A percentile compares a stretch with the other conserved stretches of the same genome.
Evolutionary conservation across 1,140 invertebrate species (phyloP).

Genomic region (Pinna nobilis): DNA sequence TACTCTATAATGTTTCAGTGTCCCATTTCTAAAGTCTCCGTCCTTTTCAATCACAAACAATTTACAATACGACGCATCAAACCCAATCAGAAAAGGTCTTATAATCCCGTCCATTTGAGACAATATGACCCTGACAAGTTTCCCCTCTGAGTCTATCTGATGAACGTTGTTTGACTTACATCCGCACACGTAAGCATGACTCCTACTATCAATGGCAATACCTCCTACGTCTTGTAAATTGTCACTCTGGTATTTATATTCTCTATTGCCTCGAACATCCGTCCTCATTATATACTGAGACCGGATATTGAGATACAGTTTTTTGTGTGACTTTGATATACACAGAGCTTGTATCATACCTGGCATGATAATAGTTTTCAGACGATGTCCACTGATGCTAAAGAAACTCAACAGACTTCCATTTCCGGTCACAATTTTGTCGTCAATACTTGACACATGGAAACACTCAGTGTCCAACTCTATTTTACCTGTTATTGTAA

Average conservation of each 20-base stretch:
- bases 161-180: constrained; percentile 20
- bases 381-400: neutral
- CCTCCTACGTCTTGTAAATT: constrained; percentile 8
- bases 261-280: constrained; percentile 3
- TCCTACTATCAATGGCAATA: neutral
- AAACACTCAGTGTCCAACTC: constrained; percentile 21
- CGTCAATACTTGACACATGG: constrained; percentile 13
- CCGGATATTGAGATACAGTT: constrained; percentile 20
- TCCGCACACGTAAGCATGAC: constrained; percentile 6
- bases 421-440: constrained; percentile 17
- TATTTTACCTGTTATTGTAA: neutral
- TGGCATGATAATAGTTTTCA: constrained; percentile 21
- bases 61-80: neutral
- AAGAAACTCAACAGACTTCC: constrained; percentile 22
- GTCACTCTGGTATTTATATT: constrained; percentile 15
- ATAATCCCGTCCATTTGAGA: neutral
- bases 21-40: neutral
- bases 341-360: constrained; percentile 16
- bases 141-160: constrained; percentile 5
- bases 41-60: constrained; percentile 4
- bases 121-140: neutral
- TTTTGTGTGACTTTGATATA: constrained; percentile 17
- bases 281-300: constrained; percentile 10
- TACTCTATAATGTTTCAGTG: constrained; percentile 12
- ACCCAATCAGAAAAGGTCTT: neutral